These are phyloP conservation scores for Semaprochilodus insignis DNA, from an alignment of 2,797 vertebrate genomes.

Conservation along the genomic window DNA sequence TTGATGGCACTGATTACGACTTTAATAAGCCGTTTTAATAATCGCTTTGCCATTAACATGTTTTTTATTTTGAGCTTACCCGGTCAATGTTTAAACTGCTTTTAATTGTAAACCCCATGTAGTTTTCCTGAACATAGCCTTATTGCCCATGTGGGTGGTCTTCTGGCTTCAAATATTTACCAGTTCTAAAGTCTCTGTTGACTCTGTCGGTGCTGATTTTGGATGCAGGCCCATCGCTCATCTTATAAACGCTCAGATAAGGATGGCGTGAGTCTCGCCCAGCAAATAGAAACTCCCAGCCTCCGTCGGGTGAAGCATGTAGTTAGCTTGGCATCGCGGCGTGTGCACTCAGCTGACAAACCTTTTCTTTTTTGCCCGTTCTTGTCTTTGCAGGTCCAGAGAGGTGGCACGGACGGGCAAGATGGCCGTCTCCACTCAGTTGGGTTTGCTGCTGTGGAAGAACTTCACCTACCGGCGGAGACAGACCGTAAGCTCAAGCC, in stretches of 20 bases:
- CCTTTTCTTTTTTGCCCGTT: neutral
- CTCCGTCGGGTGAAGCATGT: neutral
- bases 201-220: slow-evolving; percentile 44
- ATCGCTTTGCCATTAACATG: no score
- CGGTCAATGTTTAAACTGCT: no score
- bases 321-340: neutral
- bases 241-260: slow-evolving; percentile 35
- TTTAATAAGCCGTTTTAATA: neutral
- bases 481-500: slow-evolving; percentile 89
- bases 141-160: slow-evolving; percentile 7
- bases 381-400: slow-evolving; percentile 53
- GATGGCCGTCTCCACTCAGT: slow-evolving; percentile 92
- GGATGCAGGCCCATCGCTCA: neutral
- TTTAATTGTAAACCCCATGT: neutral
- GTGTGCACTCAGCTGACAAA: neutral
- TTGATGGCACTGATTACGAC: neutral
- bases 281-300: neutral
- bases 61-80: neutral
- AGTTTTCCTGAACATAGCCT: neutral
- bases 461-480: slow-evolving; percentile 95
- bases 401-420: slow-evolving; percentile 69
- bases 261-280: slow-evolving; percentile 18
- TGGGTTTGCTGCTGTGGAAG: slow-evolving; percentile 97
- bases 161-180: slow-evolving; percentile 55
- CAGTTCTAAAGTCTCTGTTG: slow-evolving; percentile 68